A percentile compares a stretch with the other conserved stretches of the same genome.
Conservation (phyloP, 2,888 invertebrate species). For the Epicampocera succincta region DNA sequence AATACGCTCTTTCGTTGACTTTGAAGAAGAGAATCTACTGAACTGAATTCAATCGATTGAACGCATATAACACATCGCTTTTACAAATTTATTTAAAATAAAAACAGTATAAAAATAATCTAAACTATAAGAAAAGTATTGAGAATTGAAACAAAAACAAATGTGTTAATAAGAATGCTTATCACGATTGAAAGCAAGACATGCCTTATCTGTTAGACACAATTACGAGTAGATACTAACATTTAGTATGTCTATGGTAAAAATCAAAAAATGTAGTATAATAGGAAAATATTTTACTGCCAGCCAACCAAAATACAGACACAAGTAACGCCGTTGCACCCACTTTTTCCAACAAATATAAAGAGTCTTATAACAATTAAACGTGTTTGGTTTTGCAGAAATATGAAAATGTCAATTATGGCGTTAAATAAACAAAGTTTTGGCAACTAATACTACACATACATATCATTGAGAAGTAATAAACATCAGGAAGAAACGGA, state of each 20-base stretch:
- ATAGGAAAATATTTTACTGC: conserved; percentile 10
- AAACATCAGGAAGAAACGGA: neutral
- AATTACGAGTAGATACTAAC: conserved; percentile 35
- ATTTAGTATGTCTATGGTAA: conserved; percentile 51
- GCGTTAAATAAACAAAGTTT: conserved; percentile 24
- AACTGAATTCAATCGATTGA: conserved; percentile 20
- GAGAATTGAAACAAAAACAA: conserved; percentile 27
- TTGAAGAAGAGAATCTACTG: conserved; percentile 8
- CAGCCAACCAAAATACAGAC: neutral
- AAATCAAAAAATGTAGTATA: conserved; percentile 40
- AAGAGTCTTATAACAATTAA: conserved; percentile 4
- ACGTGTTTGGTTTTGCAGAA: conserved; percentile 14
- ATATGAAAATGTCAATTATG: conserved; percentile 36
- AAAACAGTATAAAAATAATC: conserved; percentile 24
- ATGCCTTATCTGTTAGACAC: conserved; percentile 67
- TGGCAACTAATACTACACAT: conserved; percentile 40
- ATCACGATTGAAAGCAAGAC: conserved; percentile 67
- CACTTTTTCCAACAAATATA: conserved; percentile 30
- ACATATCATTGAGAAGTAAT: conserved; percentile 43
- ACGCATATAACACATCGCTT: neutral
- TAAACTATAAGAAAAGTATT: conserved; percentile 48
- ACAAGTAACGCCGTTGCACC: conserved; percentile 43
- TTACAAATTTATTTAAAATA: conserved; percentile 29
- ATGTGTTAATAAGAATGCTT: conserved; percentile 59
- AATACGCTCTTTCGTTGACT: too few relatives aligned